Evolutionary conservation across 2,888 invertebrate species (phyloP), one percentile per base, ranked within the genome.

Genomic region (Phania funesta): DNA sequence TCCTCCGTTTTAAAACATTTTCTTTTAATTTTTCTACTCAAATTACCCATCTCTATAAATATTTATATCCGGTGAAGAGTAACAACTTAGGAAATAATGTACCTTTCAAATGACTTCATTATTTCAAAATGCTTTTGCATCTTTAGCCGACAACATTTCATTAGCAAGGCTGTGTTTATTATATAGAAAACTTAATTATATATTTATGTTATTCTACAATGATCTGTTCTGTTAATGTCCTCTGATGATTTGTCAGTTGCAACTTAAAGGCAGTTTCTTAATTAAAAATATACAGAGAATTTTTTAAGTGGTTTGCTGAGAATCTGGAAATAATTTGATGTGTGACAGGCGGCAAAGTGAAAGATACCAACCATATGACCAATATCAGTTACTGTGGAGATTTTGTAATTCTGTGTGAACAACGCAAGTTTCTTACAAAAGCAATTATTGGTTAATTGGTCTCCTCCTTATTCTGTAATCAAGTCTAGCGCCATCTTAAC

Each of bases 41-140:
- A 18, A 16, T 56, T 41, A 16, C 1, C 16, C 56, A 41, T 56
- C 50, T 22, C 64, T 24, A 78, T 78, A 65, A 78, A 78, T 78
- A 78, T 78, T 64, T 71, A 78, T 78, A 32, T 5, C 29, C 22
- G 32, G 65, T 52, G 29, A 16, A 41, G 32, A 44, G 46, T 26
- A 77, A 68, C 58, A 67, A 67, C 60, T 2, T 16, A 9, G 1
- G 41, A 56, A 65, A 65, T 38, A 56, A 38, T 65, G 26, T 65
- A 13, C 60, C 64, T 56, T 48, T 38, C 6, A 60, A 78, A 78
- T 62, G 70, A 48, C 77, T 78, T 78, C 48, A 78, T 78, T 64
- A 52, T 44, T 18, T 76, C 52, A 20, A 78, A 38, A 0, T 41
- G 29, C 56, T 58, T 71, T 65, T 58, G 56, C 70, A 65, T 65